Base-by-base conservation (phyloP, 1,140 invertebrate genomes). In the Musca domestica region DNA sequence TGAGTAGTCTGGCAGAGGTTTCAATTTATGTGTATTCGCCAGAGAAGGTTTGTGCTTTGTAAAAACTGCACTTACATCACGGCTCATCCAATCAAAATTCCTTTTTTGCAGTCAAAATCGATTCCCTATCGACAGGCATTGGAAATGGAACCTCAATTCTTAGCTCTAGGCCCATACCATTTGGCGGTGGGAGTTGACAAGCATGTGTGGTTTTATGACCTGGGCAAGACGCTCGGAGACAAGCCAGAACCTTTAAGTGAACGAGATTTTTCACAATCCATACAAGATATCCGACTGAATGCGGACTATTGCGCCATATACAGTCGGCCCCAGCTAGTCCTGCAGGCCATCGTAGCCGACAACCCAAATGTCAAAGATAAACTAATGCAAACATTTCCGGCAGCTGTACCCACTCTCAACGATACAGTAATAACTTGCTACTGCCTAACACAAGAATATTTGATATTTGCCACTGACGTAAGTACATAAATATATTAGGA, bases 391-490 rank as follows among this genome's bases (percentile, higher is more conserved):
- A 86, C 94, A 69, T 98, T 99, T 82, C 95, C 96, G 0, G 91
- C 92, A 70, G 83, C 87, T 15, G 81, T 86, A 64, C 76, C 80
- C 34, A 87, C 86, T 72, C 86, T 89, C 73, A 86, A 87, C 68
- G 86, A 88, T 72, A 85, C 88, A 34, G 89, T 87, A 70, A 94
- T 98, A 69, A 92, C 90, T 0, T 94, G 92, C 77, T 92, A 95
- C 83, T 88, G 87, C 52, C 84, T 99, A 30, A 95, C 95, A 0
- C 88, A 90, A 67, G 95, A 99, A 73, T 97, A 98, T 83, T 88
- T 99, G 41, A 90, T 99, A 72, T 99, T 93, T 83, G 90, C 91
- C 6, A 96, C 95, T 6, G 94, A 96, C 85, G 94, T 96, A 83
- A 88, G 91, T 88, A 80, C 9, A 22, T 58, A 19, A n/a, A n/a